phyloP scores from a whole-genome alignment of 2,888 invertebrate genomes.

The Hermaeophaga mercurialis region DNA sequence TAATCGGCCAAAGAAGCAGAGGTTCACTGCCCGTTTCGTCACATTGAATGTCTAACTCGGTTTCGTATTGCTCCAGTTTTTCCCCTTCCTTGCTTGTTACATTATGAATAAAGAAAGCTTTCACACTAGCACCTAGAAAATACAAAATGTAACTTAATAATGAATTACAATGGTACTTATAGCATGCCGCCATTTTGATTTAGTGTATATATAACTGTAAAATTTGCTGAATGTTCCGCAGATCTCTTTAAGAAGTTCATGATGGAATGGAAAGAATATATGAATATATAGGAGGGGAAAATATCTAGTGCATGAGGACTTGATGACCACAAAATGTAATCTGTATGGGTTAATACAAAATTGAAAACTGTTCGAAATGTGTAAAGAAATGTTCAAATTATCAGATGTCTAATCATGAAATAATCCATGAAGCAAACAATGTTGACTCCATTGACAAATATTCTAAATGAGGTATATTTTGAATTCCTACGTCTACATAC shows the following conservation, averaged over 20 bases:
- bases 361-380: too few species aligned
- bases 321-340: too few species aligned
- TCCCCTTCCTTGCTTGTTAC: conserved; percentile 82
- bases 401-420: too few species aligned
- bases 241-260: background rate
- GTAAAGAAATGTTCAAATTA: too few species aligned
- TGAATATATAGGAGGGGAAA: background rate
- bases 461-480: too few species aligned
- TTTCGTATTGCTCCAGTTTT: conserved; percentile 67
- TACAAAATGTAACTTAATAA: too few species aligned
- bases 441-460: too few species aligned
- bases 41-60: conserved; percentile 66
- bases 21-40: conserved; percentile 86
- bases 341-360: too few species aligned
- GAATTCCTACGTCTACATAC: too few species aligned
- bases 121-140: conserved; percentile 70
- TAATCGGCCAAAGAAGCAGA: conserved; percentile 95
- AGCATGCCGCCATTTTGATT: background rate
- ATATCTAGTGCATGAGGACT: too few species aligned
- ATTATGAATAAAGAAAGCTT: conserved; percentile 77
- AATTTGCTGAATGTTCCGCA: background rate
- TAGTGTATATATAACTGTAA: background rate
- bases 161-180: background rate
- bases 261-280: background rate
- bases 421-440: too few species aligned